Base-by-base conservation (phyloP, 2,888 invertebrate species). In the Rhingia campestris region DNA sequence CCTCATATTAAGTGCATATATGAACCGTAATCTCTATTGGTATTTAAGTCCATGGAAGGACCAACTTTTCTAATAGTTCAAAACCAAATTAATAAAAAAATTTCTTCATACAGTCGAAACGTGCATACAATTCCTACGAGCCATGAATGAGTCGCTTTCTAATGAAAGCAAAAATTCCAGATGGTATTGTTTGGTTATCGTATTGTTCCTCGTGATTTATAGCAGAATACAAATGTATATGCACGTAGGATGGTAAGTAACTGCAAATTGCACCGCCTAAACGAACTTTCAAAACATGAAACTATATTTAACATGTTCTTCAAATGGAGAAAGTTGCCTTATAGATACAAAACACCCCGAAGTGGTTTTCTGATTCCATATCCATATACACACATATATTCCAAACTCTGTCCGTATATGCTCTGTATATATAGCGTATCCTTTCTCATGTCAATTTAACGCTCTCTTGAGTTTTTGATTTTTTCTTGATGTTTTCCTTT, bases 401-500 rank as follows among this genome's bases (percentile, higher is more conserved):
- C 10, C 12, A 6, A 4, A 37, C 22, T 41, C 14, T 3, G 22
- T 3, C 43, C 14, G 9, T 12, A 14, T 35, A 33, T 45, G 43
- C 14, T 32, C 5, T 22, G 41, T 33, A 61, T 32, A 45, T 14
- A 61, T 12, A 33, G 47, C 47, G 35, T 22, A 49, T 49, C 61
- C 37, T 49, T 63, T 35, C 45, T 35, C 61, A 37, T 37, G 61
- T 63, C 47, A 63, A 63, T 47, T 63, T 35, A 63, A 63, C 61
- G 61, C 37, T 63, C 61, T 63, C 61, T 63, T 49, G 61, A 49
- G 6, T 37, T 49, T 14, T 47, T 33, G 43, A 12, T 2, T 14
- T 22, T 45, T 45, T 12, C 14, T 47, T 59, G 9, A 43, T 43
- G 4, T 33, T 10, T 5, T 30, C 6, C 39, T 41, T 58, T 22